Percentiles rank a stretch among this genome's conserved stretches.
These are phyloP conservation scores for Sepiola atlantica DNA, from an alignment of 2,888 invertebrate species.

Conservation along the genomic window DNA sequence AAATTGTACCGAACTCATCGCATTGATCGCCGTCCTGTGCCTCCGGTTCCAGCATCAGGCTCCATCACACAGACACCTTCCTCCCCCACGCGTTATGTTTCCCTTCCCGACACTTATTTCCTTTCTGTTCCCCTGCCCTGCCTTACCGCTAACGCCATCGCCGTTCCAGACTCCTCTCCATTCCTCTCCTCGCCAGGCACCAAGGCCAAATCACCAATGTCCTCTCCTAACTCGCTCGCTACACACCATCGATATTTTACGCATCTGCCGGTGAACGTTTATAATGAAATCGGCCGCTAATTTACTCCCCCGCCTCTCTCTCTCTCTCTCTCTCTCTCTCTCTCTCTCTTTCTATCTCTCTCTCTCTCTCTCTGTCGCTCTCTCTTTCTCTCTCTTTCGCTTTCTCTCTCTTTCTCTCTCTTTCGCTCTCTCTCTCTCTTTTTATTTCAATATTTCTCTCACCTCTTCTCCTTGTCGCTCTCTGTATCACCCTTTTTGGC, in stretches of 20 bases:
- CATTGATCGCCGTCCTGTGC: neutral
- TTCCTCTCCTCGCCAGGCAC: neutral
- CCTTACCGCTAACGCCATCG: neutral
- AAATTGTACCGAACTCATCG: neutral
- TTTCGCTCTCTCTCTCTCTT: too few relatives aligned
- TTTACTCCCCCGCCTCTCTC: neutral
- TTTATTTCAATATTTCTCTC: too few relatives aligned
- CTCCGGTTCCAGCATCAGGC: neutral
- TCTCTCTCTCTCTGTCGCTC: too few relatives aligned
- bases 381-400: too few relatives aligned
- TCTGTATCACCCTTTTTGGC: too few relatives aligned
- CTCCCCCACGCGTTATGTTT: neutral
- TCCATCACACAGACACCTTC: neutral
- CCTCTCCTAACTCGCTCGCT: neutral
- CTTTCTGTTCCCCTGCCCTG: too few relatives aligned
- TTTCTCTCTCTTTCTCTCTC: too few relatives aligned
- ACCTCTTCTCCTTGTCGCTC: too few relatives aligned
- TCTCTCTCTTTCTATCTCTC: too few relatives aligned
- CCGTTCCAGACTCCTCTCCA: neutral
- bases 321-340: neutral
- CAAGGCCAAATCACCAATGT: neutral
- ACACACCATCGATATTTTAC: neutral
- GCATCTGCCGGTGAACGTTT: neutral
- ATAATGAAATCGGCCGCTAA: neutral
- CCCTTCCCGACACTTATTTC: neutral